A percentile compares a stretch with the other conserved stretches of the same genome.
phyloP scores from a whole-genome alignment of 2,888 invertebrate genomes.

The Chesias legatella region DNA sequence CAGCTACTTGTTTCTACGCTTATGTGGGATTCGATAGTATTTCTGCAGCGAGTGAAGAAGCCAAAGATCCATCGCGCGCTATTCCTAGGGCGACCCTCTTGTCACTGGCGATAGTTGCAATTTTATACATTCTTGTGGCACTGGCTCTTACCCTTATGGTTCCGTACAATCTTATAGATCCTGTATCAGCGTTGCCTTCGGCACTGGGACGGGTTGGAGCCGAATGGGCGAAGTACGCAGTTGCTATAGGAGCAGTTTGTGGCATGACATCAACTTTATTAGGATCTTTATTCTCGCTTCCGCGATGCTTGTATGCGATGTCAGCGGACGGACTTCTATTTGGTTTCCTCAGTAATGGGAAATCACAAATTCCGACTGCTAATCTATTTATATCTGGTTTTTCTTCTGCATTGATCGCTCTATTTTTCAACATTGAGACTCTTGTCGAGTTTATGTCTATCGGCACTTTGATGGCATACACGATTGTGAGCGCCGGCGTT shows the following conservation, averaged over 20 bases:
- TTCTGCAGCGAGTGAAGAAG: slow-evolving; percentile 93
- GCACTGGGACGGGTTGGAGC: slow-evolving; percentile 88
- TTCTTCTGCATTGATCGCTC: slow-evolving; percentile 87
- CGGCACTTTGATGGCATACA: slow-evolving; percentile 92
- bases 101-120: slow-evolving; percentile 89
- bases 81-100: slow-evolving; percentile 91
- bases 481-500: slow-evolving; percentile 94
- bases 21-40: slow-evolving; percentile 96
- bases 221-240: slow-evolving; percentile 91
- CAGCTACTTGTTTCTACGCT: slow-evolving; percentile 95
- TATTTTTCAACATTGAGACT: slow-evolving; percentile 92
- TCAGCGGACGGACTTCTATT: slow-evolving; percentile 93
- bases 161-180: slow-evolving; percentile 86
- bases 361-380: slow-evolving; percentile 89
- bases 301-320: slow-evolving; percentile 94
- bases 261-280: slow-evolving; percentile 95
- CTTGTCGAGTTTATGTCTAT: slow-evolving; percentile 97
- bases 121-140: slow-evolving; percentile 90
- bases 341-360: slow-evolving; percentile 87
- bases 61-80: slow-evolving; percentile 87
- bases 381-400: slow-evolving; percentile 89
- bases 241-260: slow-evolving; percentile 91
- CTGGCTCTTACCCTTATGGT: slow-evolving; percentile 91
- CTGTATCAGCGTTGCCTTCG: slow-evolving; percentile 89
- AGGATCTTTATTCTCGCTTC: slow-evolving; percentile 92